phyloP scores from a whole-genome alignment of 2,888 invertebrate genomes.

The Timandra comae region DNA sequence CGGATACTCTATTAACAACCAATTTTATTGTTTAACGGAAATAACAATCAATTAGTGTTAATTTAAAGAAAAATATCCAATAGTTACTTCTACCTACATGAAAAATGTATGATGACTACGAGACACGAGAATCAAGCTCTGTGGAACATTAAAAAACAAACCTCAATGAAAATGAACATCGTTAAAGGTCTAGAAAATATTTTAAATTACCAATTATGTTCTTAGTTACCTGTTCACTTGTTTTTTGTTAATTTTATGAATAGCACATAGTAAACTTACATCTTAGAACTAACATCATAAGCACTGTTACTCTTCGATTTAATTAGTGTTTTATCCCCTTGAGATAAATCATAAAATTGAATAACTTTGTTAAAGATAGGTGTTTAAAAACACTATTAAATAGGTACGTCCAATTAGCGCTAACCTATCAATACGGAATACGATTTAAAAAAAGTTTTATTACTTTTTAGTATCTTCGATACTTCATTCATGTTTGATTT shows the following conservation, averaged over 20 bases:
- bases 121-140: slow-evolving; percentile 24
- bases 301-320: neutral
- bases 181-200: slow-evolving; percentile 55
- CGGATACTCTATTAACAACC: neutral
- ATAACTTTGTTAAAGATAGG: too few species aligned
- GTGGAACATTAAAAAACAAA: slow-evolving; percentile 39
- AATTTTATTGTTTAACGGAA: too few species aligned
- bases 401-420: slow-evolving; percentile 54
- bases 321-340: too few species aligned
- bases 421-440: too few species aligned
- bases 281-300: slow-evolving; percentile 10
- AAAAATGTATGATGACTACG: slow-evolving; percentile 27
- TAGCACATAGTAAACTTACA: slow-evolving; percentile 28
- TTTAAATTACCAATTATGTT: slow-evolving; percentile 46
- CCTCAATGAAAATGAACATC: slow-evolving; percentile 43
- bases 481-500: too few species aligned
- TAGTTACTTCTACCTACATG: slow-evolving; percentile 16
- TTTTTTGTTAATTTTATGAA: slow-evolving; percentile 51
- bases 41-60: slow-evolving; percentile 24
- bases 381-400: too few species aligned
- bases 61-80: slow-evolving; percentile 1
- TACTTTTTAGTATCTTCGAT: too few species aligned
- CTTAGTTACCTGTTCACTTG: slow-evolving; percentile 22
- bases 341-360: too few species aligned
- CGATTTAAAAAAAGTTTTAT: too few species aligned